Conservation (phyloP, 2,113 vertebrate genomes). For the Crotalus viridis region DNA sequence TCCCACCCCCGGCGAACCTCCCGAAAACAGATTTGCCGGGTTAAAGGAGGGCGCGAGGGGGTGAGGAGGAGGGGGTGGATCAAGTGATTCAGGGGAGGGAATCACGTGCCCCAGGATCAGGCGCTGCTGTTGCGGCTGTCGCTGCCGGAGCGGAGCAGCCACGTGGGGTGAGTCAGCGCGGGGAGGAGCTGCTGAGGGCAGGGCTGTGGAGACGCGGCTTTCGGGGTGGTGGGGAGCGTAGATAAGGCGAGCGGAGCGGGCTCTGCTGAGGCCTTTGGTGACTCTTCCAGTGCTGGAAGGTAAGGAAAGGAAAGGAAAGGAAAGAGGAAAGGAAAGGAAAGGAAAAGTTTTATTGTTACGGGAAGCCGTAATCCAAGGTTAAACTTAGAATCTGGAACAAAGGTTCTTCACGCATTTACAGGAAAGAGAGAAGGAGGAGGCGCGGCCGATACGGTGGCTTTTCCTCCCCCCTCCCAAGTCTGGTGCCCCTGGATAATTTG, state of each 20-base stretch:
- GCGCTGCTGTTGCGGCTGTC: not conserved
- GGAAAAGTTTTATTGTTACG: not conserved
- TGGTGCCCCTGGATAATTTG: not conserved
- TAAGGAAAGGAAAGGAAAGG: not conserved
- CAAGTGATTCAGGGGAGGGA: not conserved
- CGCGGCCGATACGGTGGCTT: not conserved
- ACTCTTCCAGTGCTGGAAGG: not conserved
- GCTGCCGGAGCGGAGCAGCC: not conserved
- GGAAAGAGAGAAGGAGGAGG: not conserved
- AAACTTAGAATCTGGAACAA: not conserved
- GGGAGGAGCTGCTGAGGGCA: not conserved
- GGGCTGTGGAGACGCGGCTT: not conserved
- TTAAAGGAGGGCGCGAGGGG: not conserved
- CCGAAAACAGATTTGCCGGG: not conserved
- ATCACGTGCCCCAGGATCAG: not conserved
- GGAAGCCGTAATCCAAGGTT: not conserved
- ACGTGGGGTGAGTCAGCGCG: slow-evolving; percentile 6
- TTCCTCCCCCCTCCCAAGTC: not conserved
- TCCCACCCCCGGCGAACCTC: rapidly evolving
- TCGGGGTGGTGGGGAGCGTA: not conserved
- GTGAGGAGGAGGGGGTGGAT: not conserved
- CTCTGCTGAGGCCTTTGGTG: not conserved
- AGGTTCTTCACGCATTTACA: not conserved
- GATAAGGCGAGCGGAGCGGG: not conserved
- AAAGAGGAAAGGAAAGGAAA: not conserved